Evolutionary conservation across 64 coral and sea anemone species (phyloP).

Genomic region (Pocillopora damicornis): DNA sequence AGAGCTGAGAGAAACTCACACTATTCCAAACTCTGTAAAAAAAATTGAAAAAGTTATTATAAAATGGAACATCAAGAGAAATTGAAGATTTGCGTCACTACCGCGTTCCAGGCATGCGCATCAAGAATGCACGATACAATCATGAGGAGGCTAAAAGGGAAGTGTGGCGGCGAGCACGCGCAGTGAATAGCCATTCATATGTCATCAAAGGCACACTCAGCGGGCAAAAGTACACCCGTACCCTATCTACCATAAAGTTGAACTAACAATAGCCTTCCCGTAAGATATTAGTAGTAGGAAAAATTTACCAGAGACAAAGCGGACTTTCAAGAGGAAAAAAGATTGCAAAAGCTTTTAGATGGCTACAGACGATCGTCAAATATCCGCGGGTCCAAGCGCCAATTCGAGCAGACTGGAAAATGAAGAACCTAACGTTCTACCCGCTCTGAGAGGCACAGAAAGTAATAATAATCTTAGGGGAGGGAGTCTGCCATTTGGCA

Average conservation of each 20-base stretch:
- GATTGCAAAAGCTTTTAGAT: neutral
- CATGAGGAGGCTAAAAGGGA: no score
- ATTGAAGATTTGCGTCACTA: no score
- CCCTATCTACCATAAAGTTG: neutral
- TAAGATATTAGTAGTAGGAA: neutral
- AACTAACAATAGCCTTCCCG: neutral
- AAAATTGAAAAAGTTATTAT: no score
- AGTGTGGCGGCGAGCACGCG: neutral
- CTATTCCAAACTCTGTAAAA: no score
- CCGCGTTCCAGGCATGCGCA: no score
- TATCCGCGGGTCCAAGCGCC: neutral
- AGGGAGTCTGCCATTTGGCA: neutral
- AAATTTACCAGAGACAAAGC: neutral
- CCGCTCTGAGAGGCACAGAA: neutral
- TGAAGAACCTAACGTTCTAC: neutral
- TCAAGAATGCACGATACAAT: no score
- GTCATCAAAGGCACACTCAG: neutral
- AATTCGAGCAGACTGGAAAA: neutral
- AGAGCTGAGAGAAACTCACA: no score
- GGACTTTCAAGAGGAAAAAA: no score
- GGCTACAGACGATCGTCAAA: neutral
- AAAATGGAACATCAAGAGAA: no score
- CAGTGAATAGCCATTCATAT: neutral
- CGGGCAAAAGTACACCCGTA: neutral
- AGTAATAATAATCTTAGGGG: neutral